Evolutionary conservation across 2,888 invertebrate species (phyloP).

Genomic region (Penaeus monodon): DNA sequence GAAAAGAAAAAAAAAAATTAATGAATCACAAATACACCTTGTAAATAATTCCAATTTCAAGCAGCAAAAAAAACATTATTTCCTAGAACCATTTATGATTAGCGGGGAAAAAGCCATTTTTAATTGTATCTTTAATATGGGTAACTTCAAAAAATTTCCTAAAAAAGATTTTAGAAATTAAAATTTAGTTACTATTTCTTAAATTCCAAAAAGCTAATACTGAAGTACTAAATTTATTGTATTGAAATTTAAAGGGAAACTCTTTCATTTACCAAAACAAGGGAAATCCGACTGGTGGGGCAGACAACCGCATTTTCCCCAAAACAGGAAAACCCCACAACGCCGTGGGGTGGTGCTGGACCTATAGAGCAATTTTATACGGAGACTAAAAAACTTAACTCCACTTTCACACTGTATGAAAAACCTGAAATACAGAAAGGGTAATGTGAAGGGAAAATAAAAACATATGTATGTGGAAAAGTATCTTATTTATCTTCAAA

Average conservation of each 20-base stretch:
- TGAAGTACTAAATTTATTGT: not conserved
- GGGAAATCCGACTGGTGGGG: slow-evolving; percentile 84
- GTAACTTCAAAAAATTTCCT: too few relatives aligned
- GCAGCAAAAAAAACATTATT: too few relatives aligned
- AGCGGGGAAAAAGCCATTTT: too few relatives aligned
- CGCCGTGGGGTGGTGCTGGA: slow-evolving; percentile 89
- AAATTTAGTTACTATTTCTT: too few relatives aligned
- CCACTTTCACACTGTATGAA: slow-evolving; percentile 73
- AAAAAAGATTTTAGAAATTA: too few relatives aligned
- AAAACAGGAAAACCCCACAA: slow-evolving; percentile 75
- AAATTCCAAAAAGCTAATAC: too few relatives aligned
- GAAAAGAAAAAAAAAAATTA: slow-evolving; percentile 6
- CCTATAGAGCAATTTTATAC: slow-evolving; percentile 91
- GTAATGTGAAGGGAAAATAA: slow-evolving; percentile 14
- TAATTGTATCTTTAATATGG: too few relatives aligned
- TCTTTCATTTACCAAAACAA: slow-evolving; percentile 77
- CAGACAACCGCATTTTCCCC: slow-evolving; percentile 70
- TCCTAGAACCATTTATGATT: too few relatives aligned
- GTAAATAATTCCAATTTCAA: too few relatives aligned
- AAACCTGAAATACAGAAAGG: slow-evolving; percentile 64
- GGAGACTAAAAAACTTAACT: slow-evolving; percentile 68
- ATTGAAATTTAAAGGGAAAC: not conserved
- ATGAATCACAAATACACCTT: not conserved
- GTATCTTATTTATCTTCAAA: too few relatives aligned
- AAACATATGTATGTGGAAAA: not conserved